These are phyloP conservation scores for Tetragonisca angustula DNA, from an alignment of 2,888 invertebrate species.

Conservation along the genomic window DNA sequence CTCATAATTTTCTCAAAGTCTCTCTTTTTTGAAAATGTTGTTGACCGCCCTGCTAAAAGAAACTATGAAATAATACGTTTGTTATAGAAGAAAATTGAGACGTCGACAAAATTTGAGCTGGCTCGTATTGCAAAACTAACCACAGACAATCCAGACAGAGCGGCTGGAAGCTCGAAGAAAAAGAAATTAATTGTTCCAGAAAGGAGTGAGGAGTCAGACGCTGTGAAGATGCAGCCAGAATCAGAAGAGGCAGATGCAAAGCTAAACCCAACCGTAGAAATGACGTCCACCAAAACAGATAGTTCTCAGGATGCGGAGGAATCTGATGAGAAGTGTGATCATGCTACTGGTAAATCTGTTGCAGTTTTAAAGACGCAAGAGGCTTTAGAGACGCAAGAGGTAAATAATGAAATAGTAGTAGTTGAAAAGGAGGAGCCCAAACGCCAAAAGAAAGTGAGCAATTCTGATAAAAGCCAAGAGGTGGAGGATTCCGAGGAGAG, in stretches of 20 bases:
- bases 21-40: background rate
- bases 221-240: slow-evolving; percentile 65
- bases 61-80: slow-evolving; percentile 3
- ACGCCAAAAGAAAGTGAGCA: slow-evolving; percentile 35
- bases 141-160: slow-evolving; percentile 6
- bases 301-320: slow-evolving; percentile 4
- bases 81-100: slow-evolving; percentile 74
- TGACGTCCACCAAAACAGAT: slow-evolving; percentile 37
- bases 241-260: slow-evolving; percentile 67
- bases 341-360: slow-evolving; percentile 22
- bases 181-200: slow-evolving; percentile 2
- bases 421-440: slow-evolving; percentile 1
- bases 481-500: slow-evolving; percentile 56
- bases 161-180: slow-evolving; percentile 19
- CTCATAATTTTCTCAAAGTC: background rate
- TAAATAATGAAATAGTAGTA: slow-evolving; percentile 26
- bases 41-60: background rate
- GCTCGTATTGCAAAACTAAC: slow-evolving; percentile 53
- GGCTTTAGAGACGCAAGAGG: slow-evolving; percentile 10
- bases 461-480: slow-evolving; percentile 45
- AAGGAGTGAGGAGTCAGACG: slow-evolving; percentile 45
- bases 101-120: slow-evolving; percentile 57
- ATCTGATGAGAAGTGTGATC: slow-evolving; percentile 39
- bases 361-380: slow-evolving; percentile 18
- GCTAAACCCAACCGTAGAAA: slow-evolving; percentile 55